phyloP scores from a whole-genome alignment of 2,888 invertebrate genomes.

The Adela reaumurella region DNA sequence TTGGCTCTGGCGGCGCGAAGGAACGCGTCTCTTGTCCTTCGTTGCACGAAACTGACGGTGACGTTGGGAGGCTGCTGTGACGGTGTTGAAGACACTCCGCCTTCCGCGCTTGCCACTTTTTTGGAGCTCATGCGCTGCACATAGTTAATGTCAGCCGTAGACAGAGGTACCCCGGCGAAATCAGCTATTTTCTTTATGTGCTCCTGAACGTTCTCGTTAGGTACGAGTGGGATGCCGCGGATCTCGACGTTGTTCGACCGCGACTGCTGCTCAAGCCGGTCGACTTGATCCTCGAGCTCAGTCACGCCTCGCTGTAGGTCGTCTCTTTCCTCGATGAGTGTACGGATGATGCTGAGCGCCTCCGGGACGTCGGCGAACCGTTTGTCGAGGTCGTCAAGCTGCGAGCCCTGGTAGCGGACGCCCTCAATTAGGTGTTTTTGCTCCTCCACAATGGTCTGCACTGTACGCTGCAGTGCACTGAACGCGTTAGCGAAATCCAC shows the following conservation, averaged over 20 bases:
- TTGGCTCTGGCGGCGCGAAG: not conserved
- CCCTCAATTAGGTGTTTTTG: not conserved
- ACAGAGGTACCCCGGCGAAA: not conserved
- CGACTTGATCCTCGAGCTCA: not conserved
- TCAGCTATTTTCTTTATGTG: not conserved
- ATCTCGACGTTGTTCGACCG: not conserved
- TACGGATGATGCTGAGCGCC: not conserved
- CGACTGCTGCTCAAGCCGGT: not conserved
- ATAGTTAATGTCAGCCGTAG: not conserved
- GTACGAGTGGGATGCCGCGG: not conserved
- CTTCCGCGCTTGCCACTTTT: not conserved
- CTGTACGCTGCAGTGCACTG: not conserved
- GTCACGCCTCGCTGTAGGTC: not conserved
- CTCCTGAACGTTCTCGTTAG: not conserved
- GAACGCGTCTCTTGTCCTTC: not conserved
- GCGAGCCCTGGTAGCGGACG: not conserved
- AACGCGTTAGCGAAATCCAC: not conserved
- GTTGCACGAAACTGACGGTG: not conserved
- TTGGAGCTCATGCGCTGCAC: not conserved
- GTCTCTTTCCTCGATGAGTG: not conserved
- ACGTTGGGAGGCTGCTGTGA: not conserved
- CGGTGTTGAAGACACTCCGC: not conserved
- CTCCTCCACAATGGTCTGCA: not conserved
- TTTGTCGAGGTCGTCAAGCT: not conserved
- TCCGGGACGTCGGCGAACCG: not conserved